Evolutionary conservation across 1,140 invertebrate genomes (phyloP), one percentile per base, ranked within the genome.

Genomic region (Chrysomallon squamiferum): DNA sequence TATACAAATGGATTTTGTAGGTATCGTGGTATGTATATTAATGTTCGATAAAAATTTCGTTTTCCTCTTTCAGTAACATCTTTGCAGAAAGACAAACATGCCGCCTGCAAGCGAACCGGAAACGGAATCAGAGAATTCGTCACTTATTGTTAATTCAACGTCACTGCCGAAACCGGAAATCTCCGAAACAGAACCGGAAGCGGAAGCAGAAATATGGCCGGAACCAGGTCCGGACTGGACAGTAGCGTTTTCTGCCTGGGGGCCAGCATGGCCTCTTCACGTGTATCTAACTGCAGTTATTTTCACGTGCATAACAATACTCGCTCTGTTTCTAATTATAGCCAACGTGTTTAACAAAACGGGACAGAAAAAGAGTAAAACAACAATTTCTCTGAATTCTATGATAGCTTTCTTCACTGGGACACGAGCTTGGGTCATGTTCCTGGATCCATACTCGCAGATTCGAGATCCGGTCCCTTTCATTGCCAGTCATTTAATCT

Each of bases 171-270:
- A 38, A 38, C 35, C 35, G 35, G 35, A 38, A 38, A 38, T 15
- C 15, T 38, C 35, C 35, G 6, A 38, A 38, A 30, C 58, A 20
- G 65, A 66, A 47, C 52, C 58, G 13, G 50, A 59, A 49, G 20
- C n/a, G 22, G 43, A 30, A 15, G 49, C 62, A 6, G 47, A 62
- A 25, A 35, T 20, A 25, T 75, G 73, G 73, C 73, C 73, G 1
- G 73, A 75, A 47, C 71, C 73, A 13, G 73, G 61, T 15, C 73
- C 73, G 3, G 65, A 73, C 22, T 75, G 73, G 73, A 27, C 20
- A 6, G 25, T 7, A 22, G 66, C 71, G 4, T 70, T 54, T 30
- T 22, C 47, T 0, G 68, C 58, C 29, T 75, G 73, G 73, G 68
- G 71, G 2, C 43, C 22, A 20, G 73, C 71, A 25, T 75, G 73